Conservation (phyloP, 2,113 vertebrate species). For the Prionailurus viverrinus region DNA sequence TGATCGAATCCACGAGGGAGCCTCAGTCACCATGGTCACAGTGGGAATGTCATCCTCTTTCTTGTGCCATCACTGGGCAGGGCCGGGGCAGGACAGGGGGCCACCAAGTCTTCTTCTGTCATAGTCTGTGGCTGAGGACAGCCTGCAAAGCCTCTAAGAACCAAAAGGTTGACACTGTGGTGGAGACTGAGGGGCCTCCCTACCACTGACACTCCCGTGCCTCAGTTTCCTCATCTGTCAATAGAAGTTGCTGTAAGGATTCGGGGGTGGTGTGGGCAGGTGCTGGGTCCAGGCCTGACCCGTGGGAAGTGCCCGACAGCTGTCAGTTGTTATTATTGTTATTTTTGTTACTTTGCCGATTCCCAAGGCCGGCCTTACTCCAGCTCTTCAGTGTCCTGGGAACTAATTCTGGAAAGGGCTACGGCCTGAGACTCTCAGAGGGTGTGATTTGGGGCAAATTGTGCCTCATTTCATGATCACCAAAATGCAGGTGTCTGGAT, state of each 20-base stretch:
- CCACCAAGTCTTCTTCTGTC: background rate
- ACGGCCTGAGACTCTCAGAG: background rate
- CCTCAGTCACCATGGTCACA: accelerated
- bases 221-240: background rate
- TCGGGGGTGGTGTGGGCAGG: background rate
- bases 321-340: background rate
- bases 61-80: background rate
- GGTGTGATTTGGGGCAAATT: background rate
- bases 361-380: background rate
- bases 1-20: background rate
- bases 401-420: background rate
- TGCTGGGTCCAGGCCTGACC: background rate
- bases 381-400: background rate
- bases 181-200: background rate
- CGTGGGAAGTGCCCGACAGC: background rate
- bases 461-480: background rate
- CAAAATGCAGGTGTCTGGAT: background rate
- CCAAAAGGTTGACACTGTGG: background rate
- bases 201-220: background rate
- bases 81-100: background rate
- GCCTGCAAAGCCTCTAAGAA: background rate
- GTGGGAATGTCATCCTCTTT: background rate
- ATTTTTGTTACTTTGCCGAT: background rate
- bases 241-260: background rate
- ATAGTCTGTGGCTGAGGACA: background rate